phyloP scores from a whole-genome alignment of 2,113 vertebrate genomes.

The Microcebus griseorufus region DNA sequence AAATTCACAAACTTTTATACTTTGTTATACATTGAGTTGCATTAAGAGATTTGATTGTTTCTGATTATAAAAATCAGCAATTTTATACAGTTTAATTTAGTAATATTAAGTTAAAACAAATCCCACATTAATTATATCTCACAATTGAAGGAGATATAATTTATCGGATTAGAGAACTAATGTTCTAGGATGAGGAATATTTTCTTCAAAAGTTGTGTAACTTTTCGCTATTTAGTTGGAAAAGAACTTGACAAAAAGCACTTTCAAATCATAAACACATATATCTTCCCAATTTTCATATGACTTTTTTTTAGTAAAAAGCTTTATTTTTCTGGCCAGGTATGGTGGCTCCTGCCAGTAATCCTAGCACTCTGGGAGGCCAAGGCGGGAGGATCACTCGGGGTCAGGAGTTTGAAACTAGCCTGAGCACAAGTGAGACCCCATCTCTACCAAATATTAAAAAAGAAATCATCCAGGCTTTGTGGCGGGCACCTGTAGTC shows the following conservation, averaged over 20 bases:
- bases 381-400: too few relatives aligned
- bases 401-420: too few relatives aligned
- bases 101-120: not conserved
- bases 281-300: not conserved
- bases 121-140: not conserved
- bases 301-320: slow-evolving; percentile 23
- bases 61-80: not conserved
- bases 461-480: too few relatives aligned
- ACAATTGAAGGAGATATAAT: not conserved
- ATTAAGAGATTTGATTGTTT: not conserved
- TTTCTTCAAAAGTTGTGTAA: not conserved
- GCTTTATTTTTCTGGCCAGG: not conserved
- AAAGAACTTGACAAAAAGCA: not conserved
- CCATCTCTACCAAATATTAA: too few relatives aligned
- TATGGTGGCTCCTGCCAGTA: too few relatives aligned
- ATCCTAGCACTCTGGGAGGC: too few relatives aligned
- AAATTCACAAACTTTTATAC: not conserved
- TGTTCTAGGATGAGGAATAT: not conserved
- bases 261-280: not conserved
- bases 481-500: too few relatives aligned
- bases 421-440: too few relatives aligned
- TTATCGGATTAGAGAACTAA: not conserved
- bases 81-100: not conserved
- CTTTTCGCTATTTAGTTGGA: not conserved
- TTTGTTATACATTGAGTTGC: not conserved